Conservation (phyloP, 2,888 invertebrate genomes). For the Phalera bucephala region DNA sequence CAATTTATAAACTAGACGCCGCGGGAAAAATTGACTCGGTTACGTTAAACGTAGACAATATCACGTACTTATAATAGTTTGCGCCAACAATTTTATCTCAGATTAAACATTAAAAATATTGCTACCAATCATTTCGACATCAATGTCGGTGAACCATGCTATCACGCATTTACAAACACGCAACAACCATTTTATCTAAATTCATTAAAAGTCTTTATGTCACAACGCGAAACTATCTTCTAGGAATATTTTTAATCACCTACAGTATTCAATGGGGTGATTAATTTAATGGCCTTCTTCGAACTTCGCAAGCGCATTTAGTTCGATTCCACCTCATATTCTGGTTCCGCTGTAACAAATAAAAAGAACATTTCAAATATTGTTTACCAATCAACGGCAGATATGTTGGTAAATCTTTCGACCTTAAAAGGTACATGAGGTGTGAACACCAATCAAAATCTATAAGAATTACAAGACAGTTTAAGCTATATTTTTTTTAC, state of each 20-base stretch:
- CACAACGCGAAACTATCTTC: slow-evolving; percentile 1
- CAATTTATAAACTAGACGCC: slow-evolving; percentile 38
- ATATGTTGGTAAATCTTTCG: no score
- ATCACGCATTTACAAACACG: neutral
- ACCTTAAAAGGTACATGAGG: no score
- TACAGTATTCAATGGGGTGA: slow-evolving; percentile 3
- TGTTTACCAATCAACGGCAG: no score
- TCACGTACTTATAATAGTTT: slow-evolving; percentile 7
- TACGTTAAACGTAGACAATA: slow-evolving; percentile 21
- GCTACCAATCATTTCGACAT: neutral
- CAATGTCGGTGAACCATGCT: neutral
- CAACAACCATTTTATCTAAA: slow-evolving; percentile 1
- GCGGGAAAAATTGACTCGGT: slow-evolving; percentile 60
- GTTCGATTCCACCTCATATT: slow-evolving; percentile 77
- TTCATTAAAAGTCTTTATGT: slow-evolving; percentile 10
- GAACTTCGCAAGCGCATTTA: slow-evolving; percentile 66
- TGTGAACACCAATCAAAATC: no score
- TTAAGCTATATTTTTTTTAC: no score
- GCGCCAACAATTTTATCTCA: slow-evolving; percentile 5
- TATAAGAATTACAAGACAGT: no score
- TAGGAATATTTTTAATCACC: neutral
- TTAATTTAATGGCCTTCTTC: slow-evolving; percentile 33
- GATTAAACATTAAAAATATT: slow-evolving; percentile 4
- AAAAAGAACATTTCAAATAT: slow-evolving; percentile 37
- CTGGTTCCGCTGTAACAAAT: slow-evolving; percentile 71